phyloP scores from a whole-genome alignment of 2,797 vertebrate species.

The Pangasius larnaudii region DNA sequence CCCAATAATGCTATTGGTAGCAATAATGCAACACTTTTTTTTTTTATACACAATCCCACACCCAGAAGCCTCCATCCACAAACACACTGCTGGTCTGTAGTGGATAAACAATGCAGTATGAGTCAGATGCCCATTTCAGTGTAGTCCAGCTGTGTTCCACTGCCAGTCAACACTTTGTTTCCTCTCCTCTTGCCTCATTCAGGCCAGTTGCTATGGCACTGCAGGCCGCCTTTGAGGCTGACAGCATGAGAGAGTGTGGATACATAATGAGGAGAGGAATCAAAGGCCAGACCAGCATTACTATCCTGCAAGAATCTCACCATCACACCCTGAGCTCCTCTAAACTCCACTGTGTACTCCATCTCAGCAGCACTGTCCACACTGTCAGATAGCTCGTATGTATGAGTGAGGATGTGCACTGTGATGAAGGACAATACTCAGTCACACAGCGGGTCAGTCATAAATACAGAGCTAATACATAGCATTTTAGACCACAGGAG shows the following conservation, averaged over 20 bases:
- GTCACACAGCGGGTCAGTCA: slow-evolving; percentile 16
- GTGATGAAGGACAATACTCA: slow-evolving; percentile 31
- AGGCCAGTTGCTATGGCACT: slow-evolving; percentile 45
- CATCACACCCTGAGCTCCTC: slow-evolving; percentile 45
- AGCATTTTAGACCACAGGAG: slow-evolving; percentile 1
- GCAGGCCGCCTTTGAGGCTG: slow-evolving; percentile 43
- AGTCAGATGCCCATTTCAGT: slow-evolving; percentile 28
- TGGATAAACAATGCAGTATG: slow-evolving; percentile 21
- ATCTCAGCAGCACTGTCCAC: slow-evolving; percentile 22
- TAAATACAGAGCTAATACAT: slow-evolving; percentile 25
- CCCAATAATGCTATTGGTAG: not conserved
- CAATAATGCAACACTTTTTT: not conserved
- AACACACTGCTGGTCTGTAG: slow-evolving; percentile 20
- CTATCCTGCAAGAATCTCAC: slow-evolving; percentile 54
- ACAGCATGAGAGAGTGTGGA: slow-evolving; percentile 46
- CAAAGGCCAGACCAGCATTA: slow-evolving; percentile 48
- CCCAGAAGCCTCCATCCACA: slow-evolving; percentile 17
- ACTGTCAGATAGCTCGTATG: not conserved
- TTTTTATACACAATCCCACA: not conserved
- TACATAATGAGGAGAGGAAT: slow-evolving; percentile 58
- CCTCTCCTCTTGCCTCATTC: slow-evolving; percentile 29
- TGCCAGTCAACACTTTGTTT: slow-evolving; percentile 26
- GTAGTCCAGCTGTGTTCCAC: slow-evolving; percentile 38
- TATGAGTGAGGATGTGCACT: slow-evolving; percentile 21
- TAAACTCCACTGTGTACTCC: slow-evolving; percentile 1